phyloP scores from a whole-genome alignment of 2,797 vertebrate genomes.

The Bryconaethiops microstoma region DNA sequence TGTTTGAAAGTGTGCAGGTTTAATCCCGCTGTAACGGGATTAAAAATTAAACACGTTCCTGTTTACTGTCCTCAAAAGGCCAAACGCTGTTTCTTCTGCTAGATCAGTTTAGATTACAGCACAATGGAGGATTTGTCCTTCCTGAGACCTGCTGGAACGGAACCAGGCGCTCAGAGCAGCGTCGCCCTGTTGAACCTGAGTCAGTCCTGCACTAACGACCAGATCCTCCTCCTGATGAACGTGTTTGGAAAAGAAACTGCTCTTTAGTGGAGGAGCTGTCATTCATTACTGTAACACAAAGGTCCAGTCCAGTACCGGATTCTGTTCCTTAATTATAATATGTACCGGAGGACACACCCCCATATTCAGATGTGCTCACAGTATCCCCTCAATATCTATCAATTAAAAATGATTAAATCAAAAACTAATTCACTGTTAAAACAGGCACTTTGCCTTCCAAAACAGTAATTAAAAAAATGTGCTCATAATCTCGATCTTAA shows the following conservation, averaged over 20 bases:
- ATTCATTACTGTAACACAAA: too few relatives aligned
- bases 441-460: too few relatives aligned
- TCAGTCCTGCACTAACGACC: slow-evolving; percentile 14
- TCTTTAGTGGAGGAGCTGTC: not conserved
- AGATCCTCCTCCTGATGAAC: slow-evolving; percentile 29
- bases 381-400: too few relatives aligned
- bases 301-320: too few relatives aligned
- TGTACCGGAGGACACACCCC: too few relatives aligned
- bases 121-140: slow-evolving; percentile 29
- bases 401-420: too few relatives aligned
- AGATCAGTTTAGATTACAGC: not conserved
- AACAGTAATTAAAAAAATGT: too few relatives aligned
- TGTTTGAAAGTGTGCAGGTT: too few relatives aligned
- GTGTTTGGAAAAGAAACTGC: slow-evolving; percentile 27
- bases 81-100: not conserved
- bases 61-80: not conserved
- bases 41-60: not conserved
- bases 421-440: too few relatives aligned
- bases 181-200: not conserved
- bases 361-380: too few relatives aligned
- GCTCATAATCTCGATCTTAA: too few relatives aligned
- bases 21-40: not conserved
- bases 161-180: slow-evolving; percentile 25
- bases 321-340: too few relatives aligned
- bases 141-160: slow-evolving; percentile 31